Percentiles rank a stretch among this genome's conserved stretches.
phyloP scores from a whole-genome alignment of 2,888 invertebrate species.

The Panorpa germanica region DNA sequence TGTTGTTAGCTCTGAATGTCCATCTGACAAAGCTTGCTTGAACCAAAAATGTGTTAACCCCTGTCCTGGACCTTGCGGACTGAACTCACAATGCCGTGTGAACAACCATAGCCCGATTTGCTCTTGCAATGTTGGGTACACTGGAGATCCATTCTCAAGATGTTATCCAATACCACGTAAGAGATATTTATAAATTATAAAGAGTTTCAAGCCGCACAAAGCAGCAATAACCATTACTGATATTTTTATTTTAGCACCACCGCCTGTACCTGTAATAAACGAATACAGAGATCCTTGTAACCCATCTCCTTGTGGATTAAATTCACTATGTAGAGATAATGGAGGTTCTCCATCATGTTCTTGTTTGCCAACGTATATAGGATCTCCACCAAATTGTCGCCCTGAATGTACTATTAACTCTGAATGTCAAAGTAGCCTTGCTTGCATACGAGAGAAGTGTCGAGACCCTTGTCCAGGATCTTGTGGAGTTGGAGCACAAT shows the following conservation, averaged over 20 bases:
- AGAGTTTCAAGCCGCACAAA: no score
- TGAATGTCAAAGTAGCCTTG: constrained; percentile 48
- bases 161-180: constrained; percentile 32
- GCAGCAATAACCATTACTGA: no score
- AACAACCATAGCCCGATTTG: constrained; percentile 67
- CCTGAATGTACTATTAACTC: constrained; percentile 55
- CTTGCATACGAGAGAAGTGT: constrained; percentile 57
- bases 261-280: constrained; percentile 16
- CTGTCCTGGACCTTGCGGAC: constrained; percentile 51
- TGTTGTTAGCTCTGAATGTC: constrained; percentile 56
- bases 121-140: constrained; percentile 37
- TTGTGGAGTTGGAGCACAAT: constrained; percentile 42
- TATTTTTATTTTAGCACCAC: constrained; percentile 18
- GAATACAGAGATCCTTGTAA: constrained; percentile 36
- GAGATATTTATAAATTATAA: no score
- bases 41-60: constrained; percentile 62
- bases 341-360: constrained; percentile 43
- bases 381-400: constrained; percentile 51
- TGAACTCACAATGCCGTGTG: constrained; percentile 49
- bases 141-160: constrained; percentile 49
- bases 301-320: constrained; percentile 50
- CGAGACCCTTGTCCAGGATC: constrained; percentile 54
- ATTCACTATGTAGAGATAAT: constrained; percentile 39
- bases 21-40: constrained; percentile 49
- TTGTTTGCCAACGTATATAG: constrained; percentile 41